Evolutionary conservation across 2,797 vertebrate genomes (phyloP).

Genomic region (Cetoscarus ocellatus): DNA sequence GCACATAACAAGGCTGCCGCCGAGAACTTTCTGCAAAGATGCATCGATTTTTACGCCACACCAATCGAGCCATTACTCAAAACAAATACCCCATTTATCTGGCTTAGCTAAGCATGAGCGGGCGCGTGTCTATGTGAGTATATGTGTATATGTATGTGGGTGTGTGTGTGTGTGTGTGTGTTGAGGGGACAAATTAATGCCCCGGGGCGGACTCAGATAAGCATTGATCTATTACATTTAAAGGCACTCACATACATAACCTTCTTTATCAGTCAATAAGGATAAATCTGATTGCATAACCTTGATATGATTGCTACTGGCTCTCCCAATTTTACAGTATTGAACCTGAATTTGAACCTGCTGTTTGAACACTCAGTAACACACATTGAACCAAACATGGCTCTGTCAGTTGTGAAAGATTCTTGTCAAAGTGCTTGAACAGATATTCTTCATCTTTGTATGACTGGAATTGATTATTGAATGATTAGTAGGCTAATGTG

Average conservation of each 20-base stretch:
- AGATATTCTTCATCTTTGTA: conserved; percentile 23
- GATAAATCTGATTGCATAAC: conserved; percentile 64
- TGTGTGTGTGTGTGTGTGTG: conserved; percentile 22
- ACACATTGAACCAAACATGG: background rate
- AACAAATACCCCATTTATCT: conserved; percentile 85
- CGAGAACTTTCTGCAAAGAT: conserved; percentile 75
- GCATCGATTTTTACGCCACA: conserved; percentile 80
- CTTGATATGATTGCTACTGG: conserved; percentile 42
- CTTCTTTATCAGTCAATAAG: conserved; percentile 57
- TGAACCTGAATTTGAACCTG: conserved; percentile 46
- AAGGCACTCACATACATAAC: conserved; percentile 39
- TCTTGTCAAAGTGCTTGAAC: background rate
- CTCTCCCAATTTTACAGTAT: conserved; percentile 18
- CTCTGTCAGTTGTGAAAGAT: background rate
- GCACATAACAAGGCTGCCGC: conserved; percentile 71
- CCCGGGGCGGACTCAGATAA: conserved; percentile 59
- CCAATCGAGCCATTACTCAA: conserved; percentile 84
- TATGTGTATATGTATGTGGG: conserved; percentile 7
- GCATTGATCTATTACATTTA: conserved; percentile 79
- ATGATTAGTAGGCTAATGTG: conserved; percentile 65
- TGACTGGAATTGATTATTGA: conserved; percentile 52
- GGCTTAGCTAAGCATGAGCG: conserved; percentile 75
- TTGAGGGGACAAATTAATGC: conserved; percentile 68
- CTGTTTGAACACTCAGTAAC: conserved; percentile 9
- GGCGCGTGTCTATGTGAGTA: conserved; percentile 33